These are phyloP conservation scores for Limenitis camilla DNA, from an alignment of 2,888 invertebrate species.

Conservation along the genomic window DNA sequence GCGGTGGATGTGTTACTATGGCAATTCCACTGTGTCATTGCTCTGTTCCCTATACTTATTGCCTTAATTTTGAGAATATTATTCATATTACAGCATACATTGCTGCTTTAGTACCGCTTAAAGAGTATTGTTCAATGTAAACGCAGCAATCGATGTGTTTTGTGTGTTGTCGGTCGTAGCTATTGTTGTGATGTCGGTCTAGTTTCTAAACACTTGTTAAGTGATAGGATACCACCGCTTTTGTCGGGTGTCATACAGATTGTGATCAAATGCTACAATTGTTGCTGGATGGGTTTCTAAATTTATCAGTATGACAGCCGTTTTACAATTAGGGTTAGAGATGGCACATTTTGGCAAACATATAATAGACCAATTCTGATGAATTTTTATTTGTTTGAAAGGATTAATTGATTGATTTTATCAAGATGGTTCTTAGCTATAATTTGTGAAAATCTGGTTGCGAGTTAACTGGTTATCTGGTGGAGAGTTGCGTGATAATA, in stretches of 20 bases:
- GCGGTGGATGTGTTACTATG: conserved; percentile 52
- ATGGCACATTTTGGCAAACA: too few relatives aligned
- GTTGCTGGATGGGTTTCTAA: background rate
- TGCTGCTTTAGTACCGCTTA: background rate
- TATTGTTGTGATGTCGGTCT: conserved; percentile 11
- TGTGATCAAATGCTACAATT: conserved; percentile 9
- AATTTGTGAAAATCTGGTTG: too few relatives aligned
- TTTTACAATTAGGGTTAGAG: too few relatives aligned
- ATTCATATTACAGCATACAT: conserved; percentile 16
- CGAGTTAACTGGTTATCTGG: too few relatives aligned
- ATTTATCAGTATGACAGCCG: background rate
- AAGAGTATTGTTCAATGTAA: background rate
- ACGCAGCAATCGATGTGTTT: conserved; percentile 26
- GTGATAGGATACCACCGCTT: conserved; percentile 31
- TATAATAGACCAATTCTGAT: too few relatives aligned
- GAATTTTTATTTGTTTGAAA: too few relatives aligned
- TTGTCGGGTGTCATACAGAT: conserved; percentile 27
- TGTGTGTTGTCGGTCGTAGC: background rate
- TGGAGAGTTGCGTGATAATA: too few relatives aligned
- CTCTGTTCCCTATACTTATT: conserved; percentile 31
- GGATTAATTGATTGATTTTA: too few relatives aligned
- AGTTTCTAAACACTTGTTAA: conserved; percentile 31
- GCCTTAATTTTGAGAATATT: conserved; percentile 28
- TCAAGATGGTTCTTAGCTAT: too few relatives aligned
- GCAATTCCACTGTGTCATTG: conserved; percentile 43